A percentile compares a stretch with the other conserved stretches of the same genome.
These are phyloP conservation scores for Stratiomys singularior DNA, from an alignment of 2,888 invertebrate genomes.

Conservation along the genomic window DNA sequence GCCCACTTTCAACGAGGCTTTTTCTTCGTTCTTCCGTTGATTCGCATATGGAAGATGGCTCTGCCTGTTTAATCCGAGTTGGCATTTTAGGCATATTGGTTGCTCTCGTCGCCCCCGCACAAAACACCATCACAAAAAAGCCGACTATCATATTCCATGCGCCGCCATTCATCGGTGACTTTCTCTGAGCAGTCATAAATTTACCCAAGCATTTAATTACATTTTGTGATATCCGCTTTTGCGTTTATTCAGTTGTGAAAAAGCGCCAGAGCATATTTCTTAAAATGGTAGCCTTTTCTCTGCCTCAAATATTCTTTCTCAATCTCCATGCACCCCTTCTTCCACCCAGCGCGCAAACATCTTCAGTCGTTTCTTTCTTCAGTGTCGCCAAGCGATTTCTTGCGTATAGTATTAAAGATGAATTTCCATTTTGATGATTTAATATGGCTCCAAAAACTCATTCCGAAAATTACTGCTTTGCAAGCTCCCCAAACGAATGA, in stretches of 20 bases:
- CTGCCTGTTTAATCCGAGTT: conserved; percentile 9
- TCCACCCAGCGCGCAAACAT: neutral
- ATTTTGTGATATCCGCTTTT: conserved; percentile 30
- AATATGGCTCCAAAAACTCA: neutral
- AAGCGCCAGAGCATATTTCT: conserved; percentile 6
- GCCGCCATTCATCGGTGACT: conserved; percentile 28
- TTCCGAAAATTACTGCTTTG: neutral
- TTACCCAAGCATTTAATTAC: conserved; percentile 31
- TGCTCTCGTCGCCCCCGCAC: conserved; percentile 5
- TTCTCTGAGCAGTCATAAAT: conserved; percentile 33
- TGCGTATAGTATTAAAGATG: conserved; percentile 14
- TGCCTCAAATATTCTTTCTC: neutral
- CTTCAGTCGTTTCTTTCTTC: neutral
- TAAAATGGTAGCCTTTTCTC: neutral
- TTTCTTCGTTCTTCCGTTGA: neutral
- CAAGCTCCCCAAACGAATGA: neutral
- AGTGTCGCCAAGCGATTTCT: neutral
- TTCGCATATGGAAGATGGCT: conserved; percentile 17
- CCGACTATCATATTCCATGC: neutral
- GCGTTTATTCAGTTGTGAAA: conserved; percentile 26
- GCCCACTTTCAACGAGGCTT: neutral
- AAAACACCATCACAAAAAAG: too few species aligned
- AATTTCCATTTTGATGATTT: conserved; percentile 29
- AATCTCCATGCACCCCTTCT: neutral
- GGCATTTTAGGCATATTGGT: conserved; percentile 28